Percentiles rank a stretch among this genome's conserved stretches.
Evolutionary conservation across 2,113 vertebrate species (phyloP).

Genomic region (Ivindomyrus marchei): DNA sequence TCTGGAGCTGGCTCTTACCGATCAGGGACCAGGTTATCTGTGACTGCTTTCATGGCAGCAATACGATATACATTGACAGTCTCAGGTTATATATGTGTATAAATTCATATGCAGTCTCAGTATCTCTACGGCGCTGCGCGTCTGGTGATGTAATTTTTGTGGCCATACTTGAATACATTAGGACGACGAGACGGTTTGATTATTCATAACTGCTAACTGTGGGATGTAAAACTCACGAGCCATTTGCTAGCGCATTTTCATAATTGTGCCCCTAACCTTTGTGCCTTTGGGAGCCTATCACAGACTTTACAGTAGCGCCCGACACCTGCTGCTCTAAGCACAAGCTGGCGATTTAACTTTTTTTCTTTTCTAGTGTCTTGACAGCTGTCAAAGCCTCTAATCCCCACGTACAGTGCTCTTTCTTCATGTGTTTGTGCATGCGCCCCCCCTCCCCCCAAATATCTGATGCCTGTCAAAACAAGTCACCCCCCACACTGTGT

Average conservation of each 20-base stretch:
- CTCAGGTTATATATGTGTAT: not conserved
- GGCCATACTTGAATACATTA: not conserved
- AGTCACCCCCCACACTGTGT: not conserved
- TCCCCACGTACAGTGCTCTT: not conserved
- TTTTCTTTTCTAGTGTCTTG: not conserved
- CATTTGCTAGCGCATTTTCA: not conserved
- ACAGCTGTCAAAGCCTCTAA: not conserved
- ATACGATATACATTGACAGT: conserved; percentile 12
- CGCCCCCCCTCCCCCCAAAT: not conserved
- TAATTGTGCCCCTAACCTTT: not conserved
- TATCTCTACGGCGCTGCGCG: not conserved
- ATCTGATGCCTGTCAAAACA: not conserved
- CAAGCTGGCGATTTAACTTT: not conserved
- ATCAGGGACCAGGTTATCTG: not conserved
- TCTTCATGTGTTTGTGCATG: not conserved
- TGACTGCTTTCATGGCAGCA: not conserved
- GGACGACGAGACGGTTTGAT: not conserved
- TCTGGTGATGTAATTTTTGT: not conserved
- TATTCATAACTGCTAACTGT: not conserved
- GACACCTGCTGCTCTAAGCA: not conserved
- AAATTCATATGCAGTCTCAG: not conserved
- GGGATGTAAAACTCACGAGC: not conserved
- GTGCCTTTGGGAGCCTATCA: not conserved
- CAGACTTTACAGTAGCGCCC: not conserved
- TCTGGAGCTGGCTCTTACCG: not conserved